Conservation (phyloP, 2,888 invertebrate genomes). For the Tipula unca region DNA sequence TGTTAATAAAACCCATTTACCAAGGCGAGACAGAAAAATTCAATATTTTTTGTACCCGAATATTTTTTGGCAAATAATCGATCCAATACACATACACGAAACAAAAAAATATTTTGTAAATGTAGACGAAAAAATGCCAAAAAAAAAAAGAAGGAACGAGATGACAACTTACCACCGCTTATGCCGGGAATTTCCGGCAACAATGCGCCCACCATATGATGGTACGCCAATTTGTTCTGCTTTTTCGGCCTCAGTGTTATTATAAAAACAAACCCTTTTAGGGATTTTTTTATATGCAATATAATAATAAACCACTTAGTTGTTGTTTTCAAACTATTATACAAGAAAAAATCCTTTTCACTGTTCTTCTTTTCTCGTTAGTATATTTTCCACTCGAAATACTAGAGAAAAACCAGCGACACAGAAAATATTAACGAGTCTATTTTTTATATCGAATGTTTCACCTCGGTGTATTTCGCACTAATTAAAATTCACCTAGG, state of each 20-base stretch:
- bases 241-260: not conserved
- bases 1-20: not conserved
- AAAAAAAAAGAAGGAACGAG: not conserved
- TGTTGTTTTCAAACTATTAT: not conserved
- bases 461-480: not conserved
- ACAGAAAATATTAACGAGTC: not conserved
- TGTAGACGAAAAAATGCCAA: not conserved
- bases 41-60: not conserved
- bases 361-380: not conserved
- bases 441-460: not conserved
- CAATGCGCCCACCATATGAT: conserved; percentile 39
- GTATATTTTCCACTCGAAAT: not conserved
- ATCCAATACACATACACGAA: not conserved
- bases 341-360: not conserved
- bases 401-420: not conserved
- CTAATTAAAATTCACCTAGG: not conserved
- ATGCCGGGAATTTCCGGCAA: conserved; percentile 33
- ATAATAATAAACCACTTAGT: not conserved
- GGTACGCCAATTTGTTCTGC: conserved; percentile 26
- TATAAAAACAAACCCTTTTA: not conserved
- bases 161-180: conserved; percentile 31
- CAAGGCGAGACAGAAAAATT: not conserved
- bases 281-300: not conserved
- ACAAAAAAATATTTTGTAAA: not conserved
- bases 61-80: not conserved